phyloP scores from a whole-genome alignment of 2,113 vertebrate species.

The Oostethus manadensis region DNA sequence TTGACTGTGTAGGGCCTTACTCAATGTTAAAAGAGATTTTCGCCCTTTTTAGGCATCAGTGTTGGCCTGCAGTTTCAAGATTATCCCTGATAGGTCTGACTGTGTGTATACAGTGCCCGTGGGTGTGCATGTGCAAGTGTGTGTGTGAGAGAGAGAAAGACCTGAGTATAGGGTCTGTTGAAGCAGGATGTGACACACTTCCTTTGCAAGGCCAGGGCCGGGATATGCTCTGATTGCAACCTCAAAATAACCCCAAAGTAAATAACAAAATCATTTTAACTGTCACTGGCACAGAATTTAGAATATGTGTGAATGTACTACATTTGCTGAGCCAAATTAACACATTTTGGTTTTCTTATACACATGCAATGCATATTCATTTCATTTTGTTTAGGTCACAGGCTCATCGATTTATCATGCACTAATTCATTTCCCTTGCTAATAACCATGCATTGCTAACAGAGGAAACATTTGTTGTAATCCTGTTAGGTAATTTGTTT shows the following conservation, averaged over 20 bases:
- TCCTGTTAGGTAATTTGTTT: slow-evolving; percentile 10
- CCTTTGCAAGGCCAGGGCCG: slow-evolving; percentile 40
- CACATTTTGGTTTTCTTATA: slow-evolving; percentile 4
- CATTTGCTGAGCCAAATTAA: background rate
- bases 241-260: slow-evolving; percentile 52
- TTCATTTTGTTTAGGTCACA: slow-evolving; percentile 20
- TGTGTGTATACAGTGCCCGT: slow-evolving; percentile 4
- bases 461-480: slow-evolving; percentile 27
- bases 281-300: slow-evolving; percentile 13
- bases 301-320: background rate
- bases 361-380: slow-evolving; percentile 24
- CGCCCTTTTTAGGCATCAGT: slow-evolving; percentile 27
- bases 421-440: slow-evolving; percentile 42
- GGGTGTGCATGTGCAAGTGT: background rate
- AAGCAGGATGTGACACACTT: slow-evolving; percentile 61
- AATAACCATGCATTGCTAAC: slow-evolving; percentile 39
- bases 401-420: slow-evolving; percentile 30
- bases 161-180: slow-evolving; percentile 49
- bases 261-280: slow-evolving; percentile 31
- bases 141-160: slow-evolving; percentile 22
- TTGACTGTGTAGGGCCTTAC: slow-evolving; percentile 20
- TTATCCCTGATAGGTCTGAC: slow-evolving; percentile 13
- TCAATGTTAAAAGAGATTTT: slow-evolving; percentile 14
- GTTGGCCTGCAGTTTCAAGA: slow-evolving; percentile 23
- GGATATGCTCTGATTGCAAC: slow-evolving; percentile 49